A percentile compares a stretch with the other conserved stretches of the same genome.
phyloP scores from a whole-genome alignment of 2,113 vertebrate species.

The Anoplopoma fimbria region DNA sequence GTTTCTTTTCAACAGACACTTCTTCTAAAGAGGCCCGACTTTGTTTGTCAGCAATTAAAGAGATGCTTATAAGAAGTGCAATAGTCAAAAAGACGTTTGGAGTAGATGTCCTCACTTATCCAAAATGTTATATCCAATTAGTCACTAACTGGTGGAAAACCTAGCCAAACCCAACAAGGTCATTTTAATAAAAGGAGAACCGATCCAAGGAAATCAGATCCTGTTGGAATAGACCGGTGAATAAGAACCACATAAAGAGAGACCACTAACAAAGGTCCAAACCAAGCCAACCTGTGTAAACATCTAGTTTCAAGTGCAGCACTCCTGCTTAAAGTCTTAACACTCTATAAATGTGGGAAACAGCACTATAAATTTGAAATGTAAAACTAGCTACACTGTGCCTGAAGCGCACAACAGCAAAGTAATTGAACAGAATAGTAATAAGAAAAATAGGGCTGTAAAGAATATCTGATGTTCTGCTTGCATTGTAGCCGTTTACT shows the following conservation, averaged over 20 bases:
- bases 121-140: neutral
- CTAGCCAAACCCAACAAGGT: neutral
- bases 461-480: conserved; percentile 54
- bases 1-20: no score
- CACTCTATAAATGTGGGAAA: conserved; percentile 24
- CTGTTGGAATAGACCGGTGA: no score
- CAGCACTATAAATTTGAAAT: conserved; percentile 26
- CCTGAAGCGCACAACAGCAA: neutral
- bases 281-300: no score
- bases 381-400: neutral
- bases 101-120: neutral
- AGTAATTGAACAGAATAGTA: neutral
- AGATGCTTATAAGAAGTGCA: neutral
- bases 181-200: neutral
- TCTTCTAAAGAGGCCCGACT: neutral
- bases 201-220: no score
- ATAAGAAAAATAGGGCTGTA: neutral
- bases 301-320: neutral
- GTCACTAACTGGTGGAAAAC: neutral
- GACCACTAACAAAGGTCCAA: no score
- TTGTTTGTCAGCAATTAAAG: neutral
- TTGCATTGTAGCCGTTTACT: conserved; percentile 75
- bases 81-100: neutral
- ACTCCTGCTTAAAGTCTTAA: neutral
- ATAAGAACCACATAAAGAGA: no score